Evolutionary conservation across 1,140 invertebrate species (phyloP), one percentile per base, ranked within the genome.

Genomic region (Halictus rubicundus): DNA sequence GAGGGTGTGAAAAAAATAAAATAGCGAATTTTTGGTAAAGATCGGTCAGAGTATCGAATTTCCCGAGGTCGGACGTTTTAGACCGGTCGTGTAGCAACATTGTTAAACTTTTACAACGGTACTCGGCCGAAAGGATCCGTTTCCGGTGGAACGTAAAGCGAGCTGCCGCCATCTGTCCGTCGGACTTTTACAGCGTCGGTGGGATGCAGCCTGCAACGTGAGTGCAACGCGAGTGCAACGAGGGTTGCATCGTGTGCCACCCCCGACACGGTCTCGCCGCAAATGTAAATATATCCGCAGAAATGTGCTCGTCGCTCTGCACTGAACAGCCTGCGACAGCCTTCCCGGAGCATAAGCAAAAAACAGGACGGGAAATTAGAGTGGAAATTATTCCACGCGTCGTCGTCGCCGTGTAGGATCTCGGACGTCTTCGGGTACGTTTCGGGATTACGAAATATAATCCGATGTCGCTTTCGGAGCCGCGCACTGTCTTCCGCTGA

Each of bases 261-360:
- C 14, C 10, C 42, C 42, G 10, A 14, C 42, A 14, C 42, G 42
- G 42, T 46, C 10, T 12, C 42, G 42, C 42, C 42, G 42, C 42
- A 46, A 63, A 63, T 78, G 46, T 54, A 78, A 71, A 77, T 77
- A n/a, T 27, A 60, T 37, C n/a, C 39, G 42, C n/a, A 8, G 32
- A 54, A 64, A 39, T 19, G 8, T 9, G 7, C 3, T 8, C 7
- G 19, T 8, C 7, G 19, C 10, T 3, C 57, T 10, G 49, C 32
- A n/a, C n/a, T n/a, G 12, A 42, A 75, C 7, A 14, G 9, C 42
- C 0, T 6, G 6, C 14, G 37, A 68, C n/a, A n/a, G 52, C 46
- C 37, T 21, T 37, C 37, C 37, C 5, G 7, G 1, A 42, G 2
- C 4, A 8, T 64, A 39, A n/a, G 19, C 4, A 64, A 32, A 39